phyloP scores from a whole-genome alignment of 2,113 vertebrate genomes.

The Clarias batrachus region DNA sequence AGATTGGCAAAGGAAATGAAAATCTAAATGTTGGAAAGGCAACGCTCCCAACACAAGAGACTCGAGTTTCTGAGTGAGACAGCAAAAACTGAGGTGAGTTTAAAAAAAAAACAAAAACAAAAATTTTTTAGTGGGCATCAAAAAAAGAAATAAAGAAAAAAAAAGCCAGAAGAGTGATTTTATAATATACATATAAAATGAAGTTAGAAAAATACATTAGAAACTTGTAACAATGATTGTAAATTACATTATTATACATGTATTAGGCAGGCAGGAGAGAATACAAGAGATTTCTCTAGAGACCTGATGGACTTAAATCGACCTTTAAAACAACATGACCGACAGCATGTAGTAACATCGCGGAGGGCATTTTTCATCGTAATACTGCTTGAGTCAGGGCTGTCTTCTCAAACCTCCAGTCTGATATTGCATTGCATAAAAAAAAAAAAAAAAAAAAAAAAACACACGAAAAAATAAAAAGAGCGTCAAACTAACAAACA shows the following conservation, averaged over 20 bases:
- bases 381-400: constrained; percentile 78
- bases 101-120: constrained; percentile 39
- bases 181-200: constrained; percentile 84
- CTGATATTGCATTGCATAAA: constrained; percentile 80
- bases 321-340: constrained; percentile 69
- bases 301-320: constrained; percentile 74
- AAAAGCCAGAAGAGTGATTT: constrained; percentile 72
- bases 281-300: constrained; percentile 69
- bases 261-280: constrained; percentile 80
- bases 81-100: constrained; percentile 42
- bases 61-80: constrained; percentile 61
- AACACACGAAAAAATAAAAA: constrained; percentile 41
- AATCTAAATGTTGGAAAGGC: constrained; percentile 72
- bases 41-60: constrained; percentile 73
- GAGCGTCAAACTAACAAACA: constrained; percentile 58
- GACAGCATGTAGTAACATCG: constrained; percentile 74
- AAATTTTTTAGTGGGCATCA: constrained; percentile 65
- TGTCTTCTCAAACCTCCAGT: constrained; percentile 68
- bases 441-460: constrained; percentile 54
- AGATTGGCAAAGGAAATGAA: constrained; percentile 71
- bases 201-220: constrained; percentile 89
- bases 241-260: constrained; percentile 86
- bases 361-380: constrained; percentile 68
- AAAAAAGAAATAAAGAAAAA: constrained; percentile 53
- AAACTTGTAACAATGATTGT: constrained; percentile 86